phyloP scores from a whole-genome alignment of 2,113 vertebrate genomes.

The Cyanoramphus novaezelandiae region DNA sequence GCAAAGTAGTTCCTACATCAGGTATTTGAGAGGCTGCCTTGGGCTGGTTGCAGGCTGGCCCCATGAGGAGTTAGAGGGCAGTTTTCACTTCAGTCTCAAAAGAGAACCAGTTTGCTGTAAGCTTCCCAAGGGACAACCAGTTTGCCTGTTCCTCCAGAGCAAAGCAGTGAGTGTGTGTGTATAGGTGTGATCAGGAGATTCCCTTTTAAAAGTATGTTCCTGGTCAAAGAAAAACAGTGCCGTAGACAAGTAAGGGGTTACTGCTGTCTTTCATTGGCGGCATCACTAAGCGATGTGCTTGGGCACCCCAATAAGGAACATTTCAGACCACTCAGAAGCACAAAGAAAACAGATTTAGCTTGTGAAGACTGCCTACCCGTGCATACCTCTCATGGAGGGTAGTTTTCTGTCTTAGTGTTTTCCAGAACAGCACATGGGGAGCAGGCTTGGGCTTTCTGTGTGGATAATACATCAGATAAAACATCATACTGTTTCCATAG shows the following conservation, averaged over 20 bases:
- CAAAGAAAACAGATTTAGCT: background rate
- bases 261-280: background rate
- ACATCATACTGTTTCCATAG: background rate
- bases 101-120: background rate
- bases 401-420: background rate
- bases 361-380: background rate
- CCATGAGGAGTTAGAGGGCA: background rate
- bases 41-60: background rate
- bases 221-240: background rate
- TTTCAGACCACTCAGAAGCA: background rate
- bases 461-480: background rate
- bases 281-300: background rate
- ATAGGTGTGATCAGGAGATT: background rate
- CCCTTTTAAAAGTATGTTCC: background rate
- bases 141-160: background rate
- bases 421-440: background rate
- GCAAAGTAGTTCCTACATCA: accelerated
- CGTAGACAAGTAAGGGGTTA: background rate
- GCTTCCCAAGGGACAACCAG: background rate
- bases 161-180: background rate
- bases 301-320: no score
- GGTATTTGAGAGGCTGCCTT: background rate
- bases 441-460: background rate
- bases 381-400: accelerated
- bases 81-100: background rate